Percentiles rank a stretch among this genome's conserved stretches.
Conservation (phyloP, 2,113 vertebrate species). For the Hemibagrus wyckioides region DNA sequence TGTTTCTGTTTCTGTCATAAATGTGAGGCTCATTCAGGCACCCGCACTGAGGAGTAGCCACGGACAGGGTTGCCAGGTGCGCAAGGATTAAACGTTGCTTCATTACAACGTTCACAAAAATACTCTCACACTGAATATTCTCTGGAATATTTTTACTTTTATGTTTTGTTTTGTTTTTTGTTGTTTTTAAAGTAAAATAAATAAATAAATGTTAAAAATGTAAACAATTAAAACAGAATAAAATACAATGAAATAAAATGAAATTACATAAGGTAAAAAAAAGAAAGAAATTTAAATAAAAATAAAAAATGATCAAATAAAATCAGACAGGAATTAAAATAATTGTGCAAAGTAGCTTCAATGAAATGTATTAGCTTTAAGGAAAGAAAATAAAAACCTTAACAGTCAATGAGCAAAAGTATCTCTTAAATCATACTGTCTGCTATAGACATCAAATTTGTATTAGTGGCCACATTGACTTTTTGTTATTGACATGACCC, state of each 20-base stretch:
- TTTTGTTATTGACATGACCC: not conserved
- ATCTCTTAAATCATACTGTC: not conserved
- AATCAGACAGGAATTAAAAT: too few relatives aligned
- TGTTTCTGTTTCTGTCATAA: conserved; percentile 25
- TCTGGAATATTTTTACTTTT: not conserved
- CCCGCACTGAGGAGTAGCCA: not conserved
- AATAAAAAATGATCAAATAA: too few relatives aligned
- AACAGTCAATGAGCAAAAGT: not conserved
- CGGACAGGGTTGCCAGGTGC: conserved; percentile 9
- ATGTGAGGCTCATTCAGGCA: not conserved
- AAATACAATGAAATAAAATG: too few relatives aligned
- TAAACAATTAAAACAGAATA: too few relatives aligned
- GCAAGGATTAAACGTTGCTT: not conserved
- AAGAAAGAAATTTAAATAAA: too few relatives aligned
- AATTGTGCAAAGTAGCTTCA: too few relatives aligned
- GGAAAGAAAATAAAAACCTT: not conserved
- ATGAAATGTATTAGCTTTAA: too few relatives aligned
- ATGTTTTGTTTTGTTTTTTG: not conserved
- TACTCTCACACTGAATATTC: not conserved
- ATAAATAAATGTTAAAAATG: too few relatives aligned
- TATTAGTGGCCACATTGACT: not conserved
- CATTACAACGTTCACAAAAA: not conserved
- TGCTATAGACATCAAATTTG: not conserved
- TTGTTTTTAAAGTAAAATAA: not conserved
- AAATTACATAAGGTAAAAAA: too few relatives aligned